These are phyloP conservation scores for Synergus umbraculus DNA, from an alignment of 2,888 invertebrate genomes.

Conservation along the genomic window DNA sequence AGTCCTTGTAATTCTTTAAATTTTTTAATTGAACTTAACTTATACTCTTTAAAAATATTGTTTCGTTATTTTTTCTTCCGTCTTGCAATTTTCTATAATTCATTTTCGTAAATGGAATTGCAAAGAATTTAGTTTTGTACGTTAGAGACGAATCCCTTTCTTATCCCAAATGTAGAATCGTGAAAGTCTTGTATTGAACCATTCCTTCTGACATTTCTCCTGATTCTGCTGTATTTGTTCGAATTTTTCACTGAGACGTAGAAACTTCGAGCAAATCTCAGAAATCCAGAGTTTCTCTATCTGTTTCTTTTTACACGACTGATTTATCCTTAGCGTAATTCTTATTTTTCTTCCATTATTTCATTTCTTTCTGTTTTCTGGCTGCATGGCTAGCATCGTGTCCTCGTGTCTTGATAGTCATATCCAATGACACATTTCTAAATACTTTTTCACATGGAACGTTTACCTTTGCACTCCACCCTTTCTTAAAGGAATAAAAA, in stretches of 20 bases:
- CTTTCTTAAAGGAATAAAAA: no score
- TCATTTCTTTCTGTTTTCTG: conserved; percentile 47
- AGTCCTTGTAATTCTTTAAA: not conserved
- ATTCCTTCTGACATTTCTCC: not conserved
- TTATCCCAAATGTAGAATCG: not conserved
- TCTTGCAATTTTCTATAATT: not conserved
- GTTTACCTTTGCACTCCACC: no score
- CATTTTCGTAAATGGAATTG: not conserved
- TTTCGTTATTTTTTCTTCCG: not conserved
- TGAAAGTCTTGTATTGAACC: not conserved
- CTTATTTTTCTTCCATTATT: conserved; percentile 32
- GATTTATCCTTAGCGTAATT: not conserved
- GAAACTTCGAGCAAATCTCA: not conserved
- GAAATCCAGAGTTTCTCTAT: not conserved
- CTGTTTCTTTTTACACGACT: not conserved
- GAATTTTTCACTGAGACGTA: not conserved
- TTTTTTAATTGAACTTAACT: not conserved
- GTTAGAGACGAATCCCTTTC: not conserved
- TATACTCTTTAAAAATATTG: not conserved
- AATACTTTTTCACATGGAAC: not conserved
- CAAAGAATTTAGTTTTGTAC: not conserved
- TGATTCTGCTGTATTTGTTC: not conserved
- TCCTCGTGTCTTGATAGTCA: conserved; percentile 59
- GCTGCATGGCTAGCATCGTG: conserved; percentile 68
- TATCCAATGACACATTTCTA: conserved; percentile 44